phyloP scores from a whole-genome alignment of 2,888 invertebrate species.

The Patella depressa region DNA sequence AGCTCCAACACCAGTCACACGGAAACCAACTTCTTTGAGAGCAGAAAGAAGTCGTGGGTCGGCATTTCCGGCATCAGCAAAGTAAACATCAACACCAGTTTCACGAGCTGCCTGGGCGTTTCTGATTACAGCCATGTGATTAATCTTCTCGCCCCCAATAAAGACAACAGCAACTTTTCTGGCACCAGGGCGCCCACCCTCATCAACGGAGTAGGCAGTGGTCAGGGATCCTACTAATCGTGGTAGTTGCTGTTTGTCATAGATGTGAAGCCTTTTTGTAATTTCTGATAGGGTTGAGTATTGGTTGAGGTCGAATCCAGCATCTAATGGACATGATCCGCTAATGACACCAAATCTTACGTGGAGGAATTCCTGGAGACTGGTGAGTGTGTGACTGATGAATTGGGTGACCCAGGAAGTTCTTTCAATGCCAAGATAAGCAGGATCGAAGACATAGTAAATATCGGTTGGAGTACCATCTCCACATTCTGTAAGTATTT shows the following conservation, averaged over 20 bases:
- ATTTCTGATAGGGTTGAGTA: constrained; percentile 15
- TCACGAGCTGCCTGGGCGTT: neutral
- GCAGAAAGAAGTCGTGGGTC: neutral
- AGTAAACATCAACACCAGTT: neutral
- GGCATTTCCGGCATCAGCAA: neutral
- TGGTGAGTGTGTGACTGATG: constrained; percentile 30
- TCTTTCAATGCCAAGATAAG: constrained; percentile 24
- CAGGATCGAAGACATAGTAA: constrained; percentile 36
- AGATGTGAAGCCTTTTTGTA: constrained; percentile 8
- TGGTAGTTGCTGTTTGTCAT: constrained; percentile 23
- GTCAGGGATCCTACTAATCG: neutral
- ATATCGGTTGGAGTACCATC: constrained; percentile 29
- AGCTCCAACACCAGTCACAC: neutral
- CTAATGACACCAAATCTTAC: constrained; percentile 21
- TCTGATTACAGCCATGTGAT: neutral
- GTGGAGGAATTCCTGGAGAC: constrained; percentile 9
- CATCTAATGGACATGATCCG: constrained; percentile 28
- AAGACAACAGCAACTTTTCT: constrained; percentile 26
- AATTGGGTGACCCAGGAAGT: constrained; percentile 37
- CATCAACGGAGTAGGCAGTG: constrained; percentile 16
- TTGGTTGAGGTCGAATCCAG: constrained; percentile 28
- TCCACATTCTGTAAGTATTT: constrained; percentile 21
- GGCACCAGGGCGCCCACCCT: constrained; percentile 21
- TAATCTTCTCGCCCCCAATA: constrained; percentile 18
- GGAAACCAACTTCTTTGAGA: neutral